Evolutionary conservation across 2,113 vertebrate genomes (phyloP), one percentile per base, ranked within the genome.

Genomic region (Aphyosemion australe): DNA sequence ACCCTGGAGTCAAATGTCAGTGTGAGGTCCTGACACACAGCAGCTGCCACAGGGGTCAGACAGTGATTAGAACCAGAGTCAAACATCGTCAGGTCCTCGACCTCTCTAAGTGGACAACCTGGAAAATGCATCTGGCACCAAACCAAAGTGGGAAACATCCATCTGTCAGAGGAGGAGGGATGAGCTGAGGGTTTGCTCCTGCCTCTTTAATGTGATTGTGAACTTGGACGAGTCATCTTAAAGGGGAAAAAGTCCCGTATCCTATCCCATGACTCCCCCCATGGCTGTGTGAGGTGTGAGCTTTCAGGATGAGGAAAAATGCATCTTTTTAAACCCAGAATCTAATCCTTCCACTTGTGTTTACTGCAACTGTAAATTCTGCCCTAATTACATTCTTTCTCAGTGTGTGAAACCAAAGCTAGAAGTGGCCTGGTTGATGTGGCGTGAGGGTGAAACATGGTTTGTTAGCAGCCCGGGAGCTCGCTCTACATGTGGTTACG

Each of bases 11-110:
- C 86, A 93, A 76, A 88, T 94, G 94, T 95, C 94, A 90, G 76
- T 60, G 49, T 77, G 87, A 91, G 93, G 87, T 87, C 88, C 94
- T 93, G 94, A 95, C 92, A 90, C 80, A 77, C 86, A 94, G 79
- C 88, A 82, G 93, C 93, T 95, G 94, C 85, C 77, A 69, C 83
- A 82, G 73, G 66, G 74, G 69, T 62, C 56, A 58, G 66, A 89
- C 76, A 65, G 77, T 90, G 89, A 94, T 91, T 91, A 89, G 87
- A 93, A 92, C 89, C 89, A 90, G 84, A 82, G 89, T 88, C 90
- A 85, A 93, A 89, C 89, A 89, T 92, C 87, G 83, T 79, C n/a
- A 72, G 78, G 89, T 84, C 75, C 78, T 78, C 62, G 68, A 89
- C 89, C 89, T 89, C 67, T 68, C 84, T 89, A 89, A 92, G 83